These are phyloP conservation scores for Eupeodes latifasciatus DNA, from an alignment of 2,888 invertebrate species.

Conservation along the genomic window DNA sequence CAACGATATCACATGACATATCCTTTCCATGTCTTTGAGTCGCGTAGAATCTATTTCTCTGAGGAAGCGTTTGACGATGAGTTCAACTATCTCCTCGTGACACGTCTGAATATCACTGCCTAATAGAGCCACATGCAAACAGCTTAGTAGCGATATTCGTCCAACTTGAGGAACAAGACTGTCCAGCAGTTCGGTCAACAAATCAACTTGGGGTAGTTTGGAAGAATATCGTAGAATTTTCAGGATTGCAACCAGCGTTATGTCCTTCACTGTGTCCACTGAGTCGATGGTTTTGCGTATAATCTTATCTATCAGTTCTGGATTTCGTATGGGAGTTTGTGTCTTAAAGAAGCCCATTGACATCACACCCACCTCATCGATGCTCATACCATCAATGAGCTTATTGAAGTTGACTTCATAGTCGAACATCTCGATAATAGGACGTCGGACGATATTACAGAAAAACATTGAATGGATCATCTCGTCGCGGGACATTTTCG, in stretches of 20 bases:
- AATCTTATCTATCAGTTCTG: constrained; percentile 84
- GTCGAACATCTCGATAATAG: constrained; percentile 87
- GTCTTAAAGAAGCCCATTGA: constrained; percentile 92
- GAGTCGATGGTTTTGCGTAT: constrained; percentile 85
- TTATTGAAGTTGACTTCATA: constrained; percentile 86
- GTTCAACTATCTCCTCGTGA: constrained; percentile 84
- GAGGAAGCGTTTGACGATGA: constrained; percentile 85
- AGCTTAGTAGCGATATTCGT: constrained; percentile 86
- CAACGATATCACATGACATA: constrained; percentile 87
- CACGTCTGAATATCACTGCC: constrained; percentile 86
- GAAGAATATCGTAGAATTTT: constrained; percentile 86
- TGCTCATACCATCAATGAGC: constrained; percentile 85
- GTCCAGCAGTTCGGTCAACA: constrained; percentile 85
- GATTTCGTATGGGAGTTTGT: constrained; percentile 87
- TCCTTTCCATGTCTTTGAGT: constrained; percentile 91
- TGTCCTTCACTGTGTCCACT: constrained; percentile 86
- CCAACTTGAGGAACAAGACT: constrained; percentile 85
- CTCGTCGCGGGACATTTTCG: constrained; percentile 86
- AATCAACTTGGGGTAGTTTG: constrained; percentile 83
- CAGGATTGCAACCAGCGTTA: constrained; percentile 88
- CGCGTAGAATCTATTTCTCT: constrained; percentile 85
- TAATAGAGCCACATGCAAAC: constrained; percentile 88
- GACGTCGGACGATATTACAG: constrained; percentile 86
- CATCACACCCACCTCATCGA: constrained; percentile 89
- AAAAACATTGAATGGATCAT: constrained; percentile 89